Conservation (phyloP, 2,888 invertebrate species). For the Callyntrura guangdongensis region DNA sequence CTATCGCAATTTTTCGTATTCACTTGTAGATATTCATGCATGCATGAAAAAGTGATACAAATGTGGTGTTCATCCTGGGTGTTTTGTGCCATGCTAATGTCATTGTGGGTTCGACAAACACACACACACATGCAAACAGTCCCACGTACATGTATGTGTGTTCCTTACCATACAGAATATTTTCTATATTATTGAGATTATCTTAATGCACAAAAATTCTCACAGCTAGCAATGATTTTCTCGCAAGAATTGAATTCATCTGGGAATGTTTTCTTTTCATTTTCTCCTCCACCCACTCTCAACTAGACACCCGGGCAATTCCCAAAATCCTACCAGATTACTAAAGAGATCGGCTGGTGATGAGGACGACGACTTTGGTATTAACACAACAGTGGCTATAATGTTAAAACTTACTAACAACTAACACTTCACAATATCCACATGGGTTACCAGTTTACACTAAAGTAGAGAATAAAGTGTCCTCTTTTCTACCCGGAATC, state of each 20-base stretch:
- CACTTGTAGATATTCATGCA: too few species aligned
- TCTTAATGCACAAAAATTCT: neutral
- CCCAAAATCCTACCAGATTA: conserved; percentile 26
- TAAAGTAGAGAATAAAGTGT: neutral
- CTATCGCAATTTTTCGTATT: too few species aligned
- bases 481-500: neutral
- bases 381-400: conserved; percentile 30
- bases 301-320: neutral
- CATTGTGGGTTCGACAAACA: neutral
- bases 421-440: neutral
- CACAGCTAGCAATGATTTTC: conserved; percentile 20
- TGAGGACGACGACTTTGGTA: neutral
- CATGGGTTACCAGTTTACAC: neutral
- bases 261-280: conserved; percentile 60
- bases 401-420: conserved; percentile 2
- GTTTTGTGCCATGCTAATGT: neutral
- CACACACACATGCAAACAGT: too few species aligned
- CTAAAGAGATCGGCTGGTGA: conserved; percentile 6
- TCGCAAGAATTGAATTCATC: conserved; percentile 56
- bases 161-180: neutral
- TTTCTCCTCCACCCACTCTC: conserved; percentile 5
- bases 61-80: too few species aligned
- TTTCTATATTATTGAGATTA: neutral
- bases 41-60: too few species aligned
- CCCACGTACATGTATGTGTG: too few species aligned